Conservation (phyloP, 2,888 invertebrate genomes). For the Amiota mariae region DNA sequence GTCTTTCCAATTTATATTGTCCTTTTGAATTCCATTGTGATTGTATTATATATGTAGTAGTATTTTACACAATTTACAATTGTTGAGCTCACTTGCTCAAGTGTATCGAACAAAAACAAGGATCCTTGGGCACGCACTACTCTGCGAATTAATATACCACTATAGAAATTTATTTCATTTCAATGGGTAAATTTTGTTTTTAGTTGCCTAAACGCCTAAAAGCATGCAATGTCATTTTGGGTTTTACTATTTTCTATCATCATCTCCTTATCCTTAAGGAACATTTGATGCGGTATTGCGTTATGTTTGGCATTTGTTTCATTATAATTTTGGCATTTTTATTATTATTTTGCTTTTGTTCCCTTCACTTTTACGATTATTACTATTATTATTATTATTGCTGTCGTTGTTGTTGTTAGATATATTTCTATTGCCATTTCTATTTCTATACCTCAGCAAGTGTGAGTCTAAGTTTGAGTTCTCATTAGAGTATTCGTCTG, state of each 20-base stretch:
- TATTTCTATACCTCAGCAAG: too few species aligned
- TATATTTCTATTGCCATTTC: background rate
- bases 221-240: background rate
- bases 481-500: too few species aligned
- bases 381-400: too few species aligned
- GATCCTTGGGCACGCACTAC: background rate
- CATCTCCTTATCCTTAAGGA: background rate
- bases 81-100: too few species aligned
- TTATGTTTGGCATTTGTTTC: slow-evolving; percentile 9
- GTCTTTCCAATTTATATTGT: too few species aligned
- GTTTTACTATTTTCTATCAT: too few species aligned
- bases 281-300: background rate
- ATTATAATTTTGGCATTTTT: slow-evolving; percentile 5
- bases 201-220: background rate
- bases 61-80: too few species aligned
- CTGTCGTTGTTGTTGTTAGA: background rate
- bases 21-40: too few species aligned
- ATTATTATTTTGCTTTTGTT: slow-evolving; percentile 30
- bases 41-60: too few species aligned
- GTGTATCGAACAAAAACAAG: too few species aligned
- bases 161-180: slow-evolving; percentile 21
- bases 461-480: too few species aligned
- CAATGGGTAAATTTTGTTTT: background rate
- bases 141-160: slow-evolving; percentile 23
- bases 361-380: background rate